phyloP scores from a whole-genome alignment of 2,113 vertebrate genomes.

The Callionymus lyra region DNA sequence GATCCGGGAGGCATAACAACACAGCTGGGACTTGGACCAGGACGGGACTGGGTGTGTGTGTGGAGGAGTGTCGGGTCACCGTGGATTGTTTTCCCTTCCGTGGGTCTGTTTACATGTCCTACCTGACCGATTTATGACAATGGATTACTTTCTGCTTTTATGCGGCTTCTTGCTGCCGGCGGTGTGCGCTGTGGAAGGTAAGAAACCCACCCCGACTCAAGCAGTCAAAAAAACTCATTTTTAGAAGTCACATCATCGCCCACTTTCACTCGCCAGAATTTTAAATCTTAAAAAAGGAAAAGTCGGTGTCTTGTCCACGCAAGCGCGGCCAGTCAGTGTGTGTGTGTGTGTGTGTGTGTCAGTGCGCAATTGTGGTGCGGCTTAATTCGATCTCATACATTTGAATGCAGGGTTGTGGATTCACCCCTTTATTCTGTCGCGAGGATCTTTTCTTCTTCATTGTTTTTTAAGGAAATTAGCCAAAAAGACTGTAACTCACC shows the following conservation, averaged over 20 bases:
- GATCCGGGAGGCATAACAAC: constrained; percentile 41
- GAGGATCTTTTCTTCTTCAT: constrained; percentile 19
- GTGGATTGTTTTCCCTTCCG: constrained; percentile 48
- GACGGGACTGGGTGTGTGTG: constrained; percentile 44
- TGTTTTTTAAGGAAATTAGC: constrained; percentile 41
- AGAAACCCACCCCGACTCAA: constrained; percentile 21
- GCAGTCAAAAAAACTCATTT: too few relatives aligned
- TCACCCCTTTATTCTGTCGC: constrained; percentile 9
- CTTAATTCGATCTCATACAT: constrained; percentile 38
- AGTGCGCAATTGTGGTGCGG: constrained; percentile 31
- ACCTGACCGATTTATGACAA: constrained; percentile 64
- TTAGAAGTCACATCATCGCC: background rate
- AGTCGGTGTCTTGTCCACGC: constrained; percentile 3
- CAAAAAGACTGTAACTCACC: constrained; percentile 34
- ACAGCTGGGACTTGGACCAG: constrained; percentile 39
- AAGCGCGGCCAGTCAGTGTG: too few relatives aligned
- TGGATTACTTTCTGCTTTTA: constrained; percentile 76
- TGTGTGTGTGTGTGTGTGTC: constrained; percentile 13
- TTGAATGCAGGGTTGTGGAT: constrained; percentile 42
- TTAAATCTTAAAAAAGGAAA: background rate
- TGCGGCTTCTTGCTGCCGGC: constrained; percentile 68
- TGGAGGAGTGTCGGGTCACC: constrained; percentile 42
- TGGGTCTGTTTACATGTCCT: constrained; percentile 63
- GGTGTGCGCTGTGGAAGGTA: constrained; percentile 69
- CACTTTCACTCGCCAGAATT: background rate